These are phyloP conservation scores for Dicrostonyx torquatus DNA, from an alignment of 2,797 vertebrate genomes.

Conservation along the genomic window DNA sequence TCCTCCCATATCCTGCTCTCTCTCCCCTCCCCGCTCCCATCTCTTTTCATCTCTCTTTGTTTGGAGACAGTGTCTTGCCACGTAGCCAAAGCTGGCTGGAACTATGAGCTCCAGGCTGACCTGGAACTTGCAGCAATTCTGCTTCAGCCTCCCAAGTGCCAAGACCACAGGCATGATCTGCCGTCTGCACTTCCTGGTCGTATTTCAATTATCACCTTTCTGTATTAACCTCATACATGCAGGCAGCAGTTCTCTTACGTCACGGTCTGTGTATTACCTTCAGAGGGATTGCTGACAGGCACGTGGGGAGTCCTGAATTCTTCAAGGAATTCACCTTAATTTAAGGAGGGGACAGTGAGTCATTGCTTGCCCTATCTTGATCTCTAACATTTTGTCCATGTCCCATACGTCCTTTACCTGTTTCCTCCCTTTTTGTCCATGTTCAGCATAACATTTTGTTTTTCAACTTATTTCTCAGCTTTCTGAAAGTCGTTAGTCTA, in stretches of 20 bases:
- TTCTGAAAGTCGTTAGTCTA: background rate
- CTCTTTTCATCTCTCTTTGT: background rate
- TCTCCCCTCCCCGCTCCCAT: background rate
- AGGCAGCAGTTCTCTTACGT: background rate
- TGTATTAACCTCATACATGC: background rate
- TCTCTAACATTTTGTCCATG: background rate
- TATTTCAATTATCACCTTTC: conserved; percentile 2
- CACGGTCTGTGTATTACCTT: background rate
- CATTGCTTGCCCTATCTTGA: background rate
- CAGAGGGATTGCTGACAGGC: background rate
- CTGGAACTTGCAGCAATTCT: background rate
- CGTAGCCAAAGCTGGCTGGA: background rate
- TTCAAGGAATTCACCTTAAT: background rate
- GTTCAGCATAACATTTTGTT: background rate
- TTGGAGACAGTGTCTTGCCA: background rate
- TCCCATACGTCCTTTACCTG: background rate
- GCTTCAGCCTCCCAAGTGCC: background rate
- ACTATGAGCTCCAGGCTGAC: background rate
- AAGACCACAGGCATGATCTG: background rate
- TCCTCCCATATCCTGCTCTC: background rate
- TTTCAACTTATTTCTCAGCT: background rate
- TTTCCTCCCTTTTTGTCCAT: background rate
- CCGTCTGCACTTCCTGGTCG: background rate
- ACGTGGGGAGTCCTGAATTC: background rate
- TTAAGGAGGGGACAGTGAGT: background rate